These are phyloP conservation scores for Leguminivora glycinivorella DNA, from an alignment of 1,140 invertebrate genomes.

Conservation along the genomic window DNA sequence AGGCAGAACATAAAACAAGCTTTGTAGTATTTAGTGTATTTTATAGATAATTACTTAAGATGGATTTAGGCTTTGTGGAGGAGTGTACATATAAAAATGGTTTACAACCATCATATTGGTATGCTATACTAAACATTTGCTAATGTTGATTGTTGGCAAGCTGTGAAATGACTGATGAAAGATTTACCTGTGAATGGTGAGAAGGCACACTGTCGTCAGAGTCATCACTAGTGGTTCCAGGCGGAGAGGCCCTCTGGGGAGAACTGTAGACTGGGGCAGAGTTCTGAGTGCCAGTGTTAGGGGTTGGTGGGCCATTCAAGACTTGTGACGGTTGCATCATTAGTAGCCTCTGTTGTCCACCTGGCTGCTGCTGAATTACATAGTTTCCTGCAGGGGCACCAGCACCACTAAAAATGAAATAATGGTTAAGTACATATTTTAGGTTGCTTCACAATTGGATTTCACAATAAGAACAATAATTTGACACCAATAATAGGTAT, in stretches of 20 bases:
- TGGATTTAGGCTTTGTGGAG: no score
- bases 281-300: conserved; percentile 78
- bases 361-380: conserved; percentile 81
- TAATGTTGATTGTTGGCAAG: neutral
- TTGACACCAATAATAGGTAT: no score
- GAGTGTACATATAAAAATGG: no score
- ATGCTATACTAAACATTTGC: neutral
- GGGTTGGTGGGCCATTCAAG: conserved; percentile 77
- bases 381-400: conserved; percentile 74
- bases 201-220: conserved; percentile 91
- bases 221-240: conserved; percentile 89
- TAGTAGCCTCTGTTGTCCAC: conserved; percentile 81
- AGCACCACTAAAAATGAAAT: conserved; percentile 52
- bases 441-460: conserved; percentile 42
- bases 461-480: neutral
- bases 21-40: no score
- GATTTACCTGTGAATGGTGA: conserved; percentile 72
- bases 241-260: conserved; percentile 78
- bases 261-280: conserved; percentile 79
- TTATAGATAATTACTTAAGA: no score
- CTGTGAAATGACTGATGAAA: neutral
- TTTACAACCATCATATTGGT: neutral
- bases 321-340: conserved; percentile 83
- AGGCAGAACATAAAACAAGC: no score
- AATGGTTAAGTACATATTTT: neutral